phyloP scores from a whole-genome alignment of 2,113 vertebrate species.

The Delphinapterus leucas region DNA sequence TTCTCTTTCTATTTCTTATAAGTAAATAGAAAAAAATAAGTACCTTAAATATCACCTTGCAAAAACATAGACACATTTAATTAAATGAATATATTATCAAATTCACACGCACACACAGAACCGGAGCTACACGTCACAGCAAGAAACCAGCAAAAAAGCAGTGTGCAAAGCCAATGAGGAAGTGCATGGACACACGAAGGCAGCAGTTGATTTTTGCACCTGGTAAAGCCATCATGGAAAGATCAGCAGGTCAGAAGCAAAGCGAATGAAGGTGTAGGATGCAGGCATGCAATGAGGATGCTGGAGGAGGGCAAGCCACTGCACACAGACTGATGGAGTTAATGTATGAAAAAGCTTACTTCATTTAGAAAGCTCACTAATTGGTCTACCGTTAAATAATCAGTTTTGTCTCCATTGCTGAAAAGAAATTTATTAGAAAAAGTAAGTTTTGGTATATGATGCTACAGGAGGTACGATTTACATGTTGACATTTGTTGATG shows the following conservation, averaged over 20 bases:
- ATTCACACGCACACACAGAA: slow-evolving; percentile 61
- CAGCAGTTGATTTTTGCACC: slow-evolving; percentile 82
- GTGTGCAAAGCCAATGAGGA: slow-evolving; percentile 79
- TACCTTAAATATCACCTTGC: slow-evolving; percentile 59
- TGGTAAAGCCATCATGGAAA: slow-evolving; percentile 81
- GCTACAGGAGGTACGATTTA: slow-evolving; percentile 86
- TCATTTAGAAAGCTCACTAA: slow-evolving; percentile 99
- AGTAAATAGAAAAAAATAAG: slow-evolving; percentile 6
- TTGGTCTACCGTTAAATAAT: slow-evolving; percentile 99
- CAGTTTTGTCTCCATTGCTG: slow-evolving; percentile 99
- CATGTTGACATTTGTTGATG: slow-evolving; percentile 84
- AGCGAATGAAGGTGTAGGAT: slow-evolving; percentile 64
- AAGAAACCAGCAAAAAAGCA: slow-evolving; percentile 74
- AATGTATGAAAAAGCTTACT: slow-evolving; percentile 99
- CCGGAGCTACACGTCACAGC: slow-evolving; percentile 70
- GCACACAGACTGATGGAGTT: slow-evolving; percentile 94
- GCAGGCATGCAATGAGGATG: slow-evolving; percentile 78
- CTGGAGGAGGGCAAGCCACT: slow-evolving; percentile 84
- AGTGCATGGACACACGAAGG: slow-evolving; percentile 63
- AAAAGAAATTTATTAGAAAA: slow-evolving; percentile 98
- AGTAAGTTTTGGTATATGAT: slow-evolving; percentile 86
- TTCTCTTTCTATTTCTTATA: slow-evolving; percentile 32
- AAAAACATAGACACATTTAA: slow-evolving; percentile 66
- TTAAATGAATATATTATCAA: slow-evolving; percentile 55
- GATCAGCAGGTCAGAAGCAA: slow-evolving; percentile 81